Evolutionary conservation across 2,888 invertebrate genomes (phyloP).

Genomic region (Archips crataeganus): DNA sequence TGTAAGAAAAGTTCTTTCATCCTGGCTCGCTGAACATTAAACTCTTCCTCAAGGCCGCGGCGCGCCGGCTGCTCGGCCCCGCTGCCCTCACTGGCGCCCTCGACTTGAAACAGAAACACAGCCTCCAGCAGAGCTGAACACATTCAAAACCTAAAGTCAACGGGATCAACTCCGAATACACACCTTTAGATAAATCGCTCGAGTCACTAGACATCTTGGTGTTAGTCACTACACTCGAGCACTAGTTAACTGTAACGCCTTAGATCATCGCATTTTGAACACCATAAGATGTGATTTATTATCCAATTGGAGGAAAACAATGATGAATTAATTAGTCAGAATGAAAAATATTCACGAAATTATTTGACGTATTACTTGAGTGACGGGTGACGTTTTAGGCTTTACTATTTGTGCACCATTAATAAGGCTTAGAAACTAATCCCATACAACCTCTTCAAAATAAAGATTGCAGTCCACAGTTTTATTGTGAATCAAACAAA

Average conservation of each 20-base stretch:
- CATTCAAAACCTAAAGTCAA: constrained; percentile 54
- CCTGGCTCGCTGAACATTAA: constrained; percentile 95
- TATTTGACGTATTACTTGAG: constrained; percentile 37
- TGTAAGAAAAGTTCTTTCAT: constrained; percentile 97
- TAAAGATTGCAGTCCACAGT: not conserved
- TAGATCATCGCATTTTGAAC: constrained; percentile 34
- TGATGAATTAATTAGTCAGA: constrained; percentile 31
- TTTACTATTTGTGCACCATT: constrained; percentile 11
- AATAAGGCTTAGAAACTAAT: not conserved
- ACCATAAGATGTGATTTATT: constrained; percentile 21
- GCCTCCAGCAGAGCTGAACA: constrained; percentile 65
- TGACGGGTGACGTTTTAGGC: constrained; percentile 39
- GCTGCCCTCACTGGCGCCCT: constrained; percentile 60
- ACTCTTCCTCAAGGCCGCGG: constrained; percentile 91
- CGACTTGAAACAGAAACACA: constrained; percentile 82
- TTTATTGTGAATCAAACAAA: too few species aligned
- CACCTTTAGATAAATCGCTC: constrained; percentile 68
- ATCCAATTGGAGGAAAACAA: constrained; percentile 27
- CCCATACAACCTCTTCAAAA: not conserved
- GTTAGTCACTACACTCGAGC: constrained; percentile 49
- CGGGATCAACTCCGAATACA: constrained; percentile 55
- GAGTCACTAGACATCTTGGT: constrained; percentile 70
- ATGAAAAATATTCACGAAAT: constrained; percentile 33
- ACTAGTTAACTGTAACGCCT: constrained; percentile 35
- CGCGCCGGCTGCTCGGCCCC: constrained; percentile 60